Percentiles rank a stretch among this genome's conserved stretches.
Conservation (phyloP, 1,140 invertebrate genomes). For the Leptopilina boulardi region DNA sequence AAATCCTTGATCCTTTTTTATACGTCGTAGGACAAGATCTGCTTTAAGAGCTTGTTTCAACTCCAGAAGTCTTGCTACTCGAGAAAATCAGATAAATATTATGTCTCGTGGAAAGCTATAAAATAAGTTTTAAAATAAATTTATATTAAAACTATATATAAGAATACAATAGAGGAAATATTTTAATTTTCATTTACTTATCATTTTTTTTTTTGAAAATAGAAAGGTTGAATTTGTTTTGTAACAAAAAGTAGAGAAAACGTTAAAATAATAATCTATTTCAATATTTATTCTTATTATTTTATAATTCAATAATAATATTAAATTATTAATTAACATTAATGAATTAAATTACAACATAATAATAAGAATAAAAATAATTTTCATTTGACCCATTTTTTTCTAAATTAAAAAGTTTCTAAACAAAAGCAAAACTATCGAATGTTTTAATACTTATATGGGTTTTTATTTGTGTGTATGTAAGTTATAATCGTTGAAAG, state of each 20-base stretch:
- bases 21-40: background rate
- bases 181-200: too few species aligned
- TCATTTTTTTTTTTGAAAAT: too few species aligned
- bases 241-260: too few species aligned
- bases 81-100: constrained; percentile 7
- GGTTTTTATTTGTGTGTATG: background rate
- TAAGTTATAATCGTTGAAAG: background rate
- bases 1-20: constrained; percentile 10
- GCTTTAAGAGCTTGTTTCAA: constrained; percentile 18
- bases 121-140: constrained; percentile 10
- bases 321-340: too few species aligned
- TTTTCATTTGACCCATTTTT: background rate
- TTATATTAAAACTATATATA: background rate
- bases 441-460: too few species aligned
- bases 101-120: background rate
- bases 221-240: too few species aligned
- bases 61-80: background rate
- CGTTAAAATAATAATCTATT: too few species aligned
- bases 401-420: background rate
- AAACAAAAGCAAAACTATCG: constrained; percentile 6
- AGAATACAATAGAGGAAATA: background rate
- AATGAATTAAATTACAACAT: too few species aligned
- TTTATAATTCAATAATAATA: too few species aligned
- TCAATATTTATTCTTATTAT: too few species aligned
- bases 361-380: background rate